Evolutionary conservation across 92 coral and sea anemone species (phyloP).

Genomic region (Palythoa grandis): DNA sequence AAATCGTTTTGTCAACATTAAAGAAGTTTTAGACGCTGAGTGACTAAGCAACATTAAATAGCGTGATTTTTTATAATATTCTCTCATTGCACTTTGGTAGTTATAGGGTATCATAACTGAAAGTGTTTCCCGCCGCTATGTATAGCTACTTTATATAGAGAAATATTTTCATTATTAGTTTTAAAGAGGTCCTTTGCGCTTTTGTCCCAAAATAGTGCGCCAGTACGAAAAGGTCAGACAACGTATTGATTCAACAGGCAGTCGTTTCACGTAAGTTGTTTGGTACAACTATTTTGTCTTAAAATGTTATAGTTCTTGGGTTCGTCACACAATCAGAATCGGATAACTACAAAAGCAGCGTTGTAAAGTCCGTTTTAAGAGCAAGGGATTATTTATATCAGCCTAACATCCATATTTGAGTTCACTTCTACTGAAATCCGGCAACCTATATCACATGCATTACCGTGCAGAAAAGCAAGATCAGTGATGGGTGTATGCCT

Average conservation of each 20-base stretch:
- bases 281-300: not conserved
- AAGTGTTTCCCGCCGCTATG: not conserved
- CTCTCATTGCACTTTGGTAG: not conserved
- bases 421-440: no score
- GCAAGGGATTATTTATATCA: not conserved
- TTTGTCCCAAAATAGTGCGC: slow-evolving; percentile 1
- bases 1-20: not conserved
- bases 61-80: not conserved
- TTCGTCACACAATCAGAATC: not conserved
- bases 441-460: not conserved
- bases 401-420: not conserved
- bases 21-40: not conserved
- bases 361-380: not conserved
- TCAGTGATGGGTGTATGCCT: not conserved
- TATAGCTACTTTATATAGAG: not conserved
- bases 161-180: not conserved
- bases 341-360: no score
- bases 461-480: not conserved
- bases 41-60: not conserved
- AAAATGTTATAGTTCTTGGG: not conserved
- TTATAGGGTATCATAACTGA: slow-evolving; percentile 2
- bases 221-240: not conserved
- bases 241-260: not conserved
- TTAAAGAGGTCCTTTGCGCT: not conserved
- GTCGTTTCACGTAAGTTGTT: not conserved